phyloP scores from a whole-genome alignment of 2,888 invertebrate species.

The Saturnia japonica region DNA sequence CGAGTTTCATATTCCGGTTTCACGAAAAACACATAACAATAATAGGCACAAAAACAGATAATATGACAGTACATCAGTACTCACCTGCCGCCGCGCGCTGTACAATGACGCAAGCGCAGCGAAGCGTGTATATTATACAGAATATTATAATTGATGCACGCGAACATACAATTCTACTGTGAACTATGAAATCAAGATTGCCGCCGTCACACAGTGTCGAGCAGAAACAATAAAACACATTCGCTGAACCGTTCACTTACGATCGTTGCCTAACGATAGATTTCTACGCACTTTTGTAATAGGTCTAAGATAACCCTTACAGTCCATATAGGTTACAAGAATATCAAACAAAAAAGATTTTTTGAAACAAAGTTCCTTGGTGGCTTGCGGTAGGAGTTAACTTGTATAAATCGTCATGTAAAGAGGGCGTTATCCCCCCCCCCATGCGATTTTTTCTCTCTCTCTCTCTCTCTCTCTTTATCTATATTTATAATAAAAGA shows the following conservation, averaged over 20 bases:
- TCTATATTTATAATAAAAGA: too few species aligned
- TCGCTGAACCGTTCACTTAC: conserved; percentile 24
- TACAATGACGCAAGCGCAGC: conserved; percentile 36
- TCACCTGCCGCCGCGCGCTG: conserved; percentile 23
- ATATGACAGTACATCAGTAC: background rate
- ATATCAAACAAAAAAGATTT: too few species aligned
- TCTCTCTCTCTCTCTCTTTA: too few species aligned
- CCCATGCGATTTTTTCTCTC: too few species aligned
- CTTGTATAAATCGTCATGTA: too few species aligned
- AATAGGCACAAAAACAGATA: background rate
- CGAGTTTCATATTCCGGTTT: background rate
- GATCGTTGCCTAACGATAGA: background rate
- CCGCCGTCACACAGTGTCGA: conserved; percentile 29
- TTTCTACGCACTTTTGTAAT: conserved; percentile 6
- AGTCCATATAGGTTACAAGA: too few species aligned
- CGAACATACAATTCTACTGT: conserved; percentile 35
- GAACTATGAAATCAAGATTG: conserved; percentile 34
- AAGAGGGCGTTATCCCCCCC: too few species aligned
- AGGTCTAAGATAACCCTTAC: background rate
- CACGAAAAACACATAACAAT: background rate
- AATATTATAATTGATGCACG: conserved; percentile 41
- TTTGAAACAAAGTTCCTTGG: too few species aligned
- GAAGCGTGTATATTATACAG: conserved; percentile 31
- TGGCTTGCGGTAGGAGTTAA: too few species aligned
- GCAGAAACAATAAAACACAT: conserved; percentile 23